Evolutionary conservation across 2,797 vertebrate species (phyloP), one percentile per base, ranked within the genome.

Genomic region (Sparus aurata): DNA sequence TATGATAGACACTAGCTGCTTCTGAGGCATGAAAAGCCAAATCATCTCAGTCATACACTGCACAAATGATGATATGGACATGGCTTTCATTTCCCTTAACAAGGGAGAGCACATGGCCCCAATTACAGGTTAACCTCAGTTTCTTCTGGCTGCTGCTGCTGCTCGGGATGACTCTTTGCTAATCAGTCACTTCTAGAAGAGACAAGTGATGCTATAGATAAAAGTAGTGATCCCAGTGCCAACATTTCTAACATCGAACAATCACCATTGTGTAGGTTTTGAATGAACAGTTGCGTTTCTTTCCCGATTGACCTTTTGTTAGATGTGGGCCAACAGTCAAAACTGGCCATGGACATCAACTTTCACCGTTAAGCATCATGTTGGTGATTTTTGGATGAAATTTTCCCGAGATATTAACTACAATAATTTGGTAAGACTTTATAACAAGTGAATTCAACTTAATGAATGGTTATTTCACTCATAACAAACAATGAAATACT

Each of bases 61-160:
- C 65, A 69, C 52, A 84, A 68, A 63, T 82, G 82, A 63, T 64
- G 78, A 75, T 83, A 80, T 65, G 72, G 74, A 70, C 65, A 63
- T 20, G 73, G 52, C 57, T 67, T 78, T 68, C 64, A 73, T 70
- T 85, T 71, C 46, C 41, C 76, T 75, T 57, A 49, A 65, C 72
- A 62, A 77, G 54, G 11, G 43, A 60, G 54, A 77, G 10, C 55
- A 62, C 34, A 25, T 27, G 22, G 59, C 45, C 69, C 45, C 53
- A 63, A 57, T 85, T 77, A 80, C 57, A 86, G 47, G 69, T 82
- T 75, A 47, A 79, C 68, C 70, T 83, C 30, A 47, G 66, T 55
- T 73, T 78, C 50, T 75, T 75, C 62, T 77, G 60, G 27, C 47
- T 57, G 62, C 1, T 20, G 16, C 34, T 58, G 27, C 47, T 57